phyloP scores from a whole-genome alignment of 2,888 invertebrate species.

The Parapristionchus giblindavisi region DNA sequence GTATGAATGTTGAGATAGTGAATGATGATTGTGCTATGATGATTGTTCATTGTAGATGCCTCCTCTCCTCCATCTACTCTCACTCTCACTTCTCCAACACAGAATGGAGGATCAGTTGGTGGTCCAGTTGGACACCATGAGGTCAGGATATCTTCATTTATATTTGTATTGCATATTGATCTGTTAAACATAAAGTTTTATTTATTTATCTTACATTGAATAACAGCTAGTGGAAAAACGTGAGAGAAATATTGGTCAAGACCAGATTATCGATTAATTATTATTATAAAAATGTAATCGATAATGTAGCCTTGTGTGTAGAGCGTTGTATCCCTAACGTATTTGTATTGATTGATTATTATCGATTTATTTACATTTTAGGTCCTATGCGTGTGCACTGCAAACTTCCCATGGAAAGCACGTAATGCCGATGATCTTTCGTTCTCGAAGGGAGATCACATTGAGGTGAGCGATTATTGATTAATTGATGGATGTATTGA shows the following conservation, averaged over 20 bases:
- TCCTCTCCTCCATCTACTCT: slow-evolving; percentile 5
- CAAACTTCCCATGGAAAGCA: slow-evolving; percentile 75
- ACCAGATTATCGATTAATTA: too few relatives aligned
- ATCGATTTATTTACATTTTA: too few relatives aligned
- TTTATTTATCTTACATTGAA: too few relatives aligned
- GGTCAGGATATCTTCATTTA: too few relatives aligned
- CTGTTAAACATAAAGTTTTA: too few relatives aligned
- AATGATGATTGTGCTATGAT: background rate
- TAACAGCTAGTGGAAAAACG: too few relatives aligned
- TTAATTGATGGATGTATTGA: background rate
- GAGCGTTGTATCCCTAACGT: too few relatives aligned
- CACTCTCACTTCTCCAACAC: background rate
- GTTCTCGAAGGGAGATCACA: slow-evolving; percentile 76
- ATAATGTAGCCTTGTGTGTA: too few relatives aligned
- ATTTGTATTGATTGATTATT: too few relatives aligned
- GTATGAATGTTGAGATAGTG: background rate
- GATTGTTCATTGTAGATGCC: background rate
- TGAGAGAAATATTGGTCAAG: too few relatives aligned
- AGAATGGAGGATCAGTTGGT: slow-evolving; percentile 1
- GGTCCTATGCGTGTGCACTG: slow-evolving; percentile 54
- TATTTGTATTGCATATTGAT: too few relatives aligned
- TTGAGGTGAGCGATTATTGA: slow-evolving; percentile 66
- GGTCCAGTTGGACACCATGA: background rate
- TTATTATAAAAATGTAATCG: too few relatives aligned
- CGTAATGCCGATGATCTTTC: slow-evolving; percentile 76